phyloP scores from a whole-genome alignment of 2,113 vertebrate genomes.

The Bubalus kerabau region DNA sequence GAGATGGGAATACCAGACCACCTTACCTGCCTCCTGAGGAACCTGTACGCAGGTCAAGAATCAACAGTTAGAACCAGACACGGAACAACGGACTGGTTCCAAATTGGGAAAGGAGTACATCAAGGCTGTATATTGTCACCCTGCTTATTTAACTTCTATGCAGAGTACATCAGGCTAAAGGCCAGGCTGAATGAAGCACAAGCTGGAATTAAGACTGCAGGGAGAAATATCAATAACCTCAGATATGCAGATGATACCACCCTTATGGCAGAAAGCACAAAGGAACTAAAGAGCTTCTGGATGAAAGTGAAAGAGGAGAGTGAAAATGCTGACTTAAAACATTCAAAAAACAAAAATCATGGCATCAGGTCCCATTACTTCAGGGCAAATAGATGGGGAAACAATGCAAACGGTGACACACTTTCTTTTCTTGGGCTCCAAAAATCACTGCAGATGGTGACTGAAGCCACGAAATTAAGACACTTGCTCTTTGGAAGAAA shows the following conservation, averaged over 20 bases:
- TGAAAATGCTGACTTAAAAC: neutral
- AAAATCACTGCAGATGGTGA: neutral
- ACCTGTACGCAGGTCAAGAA: neutral
- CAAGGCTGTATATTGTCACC: neutral
- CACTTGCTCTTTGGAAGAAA: neutral
- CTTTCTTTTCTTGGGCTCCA: neutral
- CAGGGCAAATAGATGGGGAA: neutral
- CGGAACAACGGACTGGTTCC: neutral
- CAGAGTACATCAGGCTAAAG: neutral
- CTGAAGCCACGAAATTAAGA: neutral
- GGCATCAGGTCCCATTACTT: neutral
- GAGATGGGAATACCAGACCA: neutral
- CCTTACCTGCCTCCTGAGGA: neutral
- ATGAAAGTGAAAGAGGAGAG: neutral
- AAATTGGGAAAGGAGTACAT: neutral
- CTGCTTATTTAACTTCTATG: neutral
- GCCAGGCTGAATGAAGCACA: neutral
- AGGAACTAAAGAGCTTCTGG: neutral
- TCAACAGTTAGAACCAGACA: neutral
- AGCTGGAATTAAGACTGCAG: neutral
- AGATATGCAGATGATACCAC: neutral
- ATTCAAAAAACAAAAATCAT: neutral
- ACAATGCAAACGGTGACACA: neutral
- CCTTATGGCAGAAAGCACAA: neutral
- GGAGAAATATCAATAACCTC: neutral